Evolutionary conservation across 2,113 vertebrate species (phyloP).

Genomic region (Scolopax mira): DNA sequence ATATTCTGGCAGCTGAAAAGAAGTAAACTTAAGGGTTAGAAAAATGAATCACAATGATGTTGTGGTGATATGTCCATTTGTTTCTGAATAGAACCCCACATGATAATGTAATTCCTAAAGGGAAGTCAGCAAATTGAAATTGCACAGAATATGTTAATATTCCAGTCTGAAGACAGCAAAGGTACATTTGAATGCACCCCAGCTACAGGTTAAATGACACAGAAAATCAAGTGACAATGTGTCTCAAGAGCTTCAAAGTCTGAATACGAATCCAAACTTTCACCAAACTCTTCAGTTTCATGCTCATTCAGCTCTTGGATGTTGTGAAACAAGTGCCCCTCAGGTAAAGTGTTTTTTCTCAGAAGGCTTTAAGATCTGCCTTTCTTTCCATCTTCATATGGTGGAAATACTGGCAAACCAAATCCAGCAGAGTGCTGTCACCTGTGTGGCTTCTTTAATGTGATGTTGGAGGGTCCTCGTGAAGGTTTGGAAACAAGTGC

Average conservation of each 20-base stretch:
- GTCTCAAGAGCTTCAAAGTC: not conserved
- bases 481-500: not conserved
- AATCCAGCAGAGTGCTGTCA: not conserved
- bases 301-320: not conserved
- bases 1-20: not conserved
- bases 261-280: not conserved
- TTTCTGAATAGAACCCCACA: not conserved
- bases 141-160: not conserved
- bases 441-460: not conserved
- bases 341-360: not conserved
- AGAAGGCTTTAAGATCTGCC: not conserved
- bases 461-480: not conserved
- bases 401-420: not conserved
- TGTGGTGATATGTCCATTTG: not conserved
- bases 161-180: not conserved
- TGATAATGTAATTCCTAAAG: not conserved
- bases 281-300: not conserved
- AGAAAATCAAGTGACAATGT: not conserved
- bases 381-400: not conserved
- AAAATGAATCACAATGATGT: not conserved
- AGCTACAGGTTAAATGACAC: not conserved
- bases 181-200: not conserved
- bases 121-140: not conserved
- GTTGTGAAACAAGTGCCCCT: not conserved
- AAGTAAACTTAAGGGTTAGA: not conserved